A percentile compares a stretch with the other conserved stretches of the same genome.
Conservation (phyloP, 2,888 invertebrate genomes). For the Pachymerium ferrugineum region DNA sequence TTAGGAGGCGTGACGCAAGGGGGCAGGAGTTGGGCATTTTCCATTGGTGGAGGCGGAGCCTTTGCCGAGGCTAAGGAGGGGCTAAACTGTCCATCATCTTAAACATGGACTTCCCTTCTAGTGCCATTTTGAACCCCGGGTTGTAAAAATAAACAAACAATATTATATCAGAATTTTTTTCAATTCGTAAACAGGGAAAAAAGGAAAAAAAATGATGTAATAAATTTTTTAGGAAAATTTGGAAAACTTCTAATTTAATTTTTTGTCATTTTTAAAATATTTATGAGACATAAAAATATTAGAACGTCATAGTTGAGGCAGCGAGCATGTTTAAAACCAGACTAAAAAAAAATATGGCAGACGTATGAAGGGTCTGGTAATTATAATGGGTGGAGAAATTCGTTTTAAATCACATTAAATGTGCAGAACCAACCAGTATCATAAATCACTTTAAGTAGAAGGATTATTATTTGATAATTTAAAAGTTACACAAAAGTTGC, state of each 20-base stretch:
- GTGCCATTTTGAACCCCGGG: not conserved
- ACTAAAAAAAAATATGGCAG: not conserved
- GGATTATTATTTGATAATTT: constrained; percentile 17
- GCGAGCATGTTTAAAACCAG: not conserved
- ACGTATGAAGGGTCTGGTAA: not conserved
- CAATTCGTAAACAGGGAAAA: too few species aligned
- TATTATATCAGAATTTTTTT: too few species aligned
- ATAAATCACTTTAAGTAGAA: constrained; percentile 8
- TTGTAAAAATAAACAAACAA: constrained; percentile 27
- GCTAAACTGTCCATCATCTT: constrained; percentile 10
- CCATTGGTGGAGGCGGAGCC: constrained; percentile 10
- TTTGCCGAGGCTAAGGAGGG: not conserved
- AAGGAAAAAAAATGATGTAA: too few species aligned
- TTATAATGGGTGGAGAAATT: not conserved
- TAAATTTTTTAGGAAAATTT: too few species aligned
- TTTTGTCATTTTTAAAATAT: too few species aligned
- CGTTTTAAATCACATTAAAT: not conserved
- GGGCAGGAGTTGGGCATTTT: constrained; percentile 4
- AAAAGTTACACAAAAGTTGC: constrained; percentile 15
- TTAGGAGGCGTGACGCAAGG: not conserved
- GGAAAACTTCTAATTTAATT: too few species aligned
- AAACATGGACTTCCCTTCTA: not conserved
- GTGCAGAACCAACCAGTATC: too few species aligned
- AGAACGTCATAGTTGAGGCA: not conserved
- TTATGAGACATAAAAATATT: not conserved